Evolutionary conservation across 2,113 vertebrate species (phyloP).

Genomic region (Parus major): DNA sequence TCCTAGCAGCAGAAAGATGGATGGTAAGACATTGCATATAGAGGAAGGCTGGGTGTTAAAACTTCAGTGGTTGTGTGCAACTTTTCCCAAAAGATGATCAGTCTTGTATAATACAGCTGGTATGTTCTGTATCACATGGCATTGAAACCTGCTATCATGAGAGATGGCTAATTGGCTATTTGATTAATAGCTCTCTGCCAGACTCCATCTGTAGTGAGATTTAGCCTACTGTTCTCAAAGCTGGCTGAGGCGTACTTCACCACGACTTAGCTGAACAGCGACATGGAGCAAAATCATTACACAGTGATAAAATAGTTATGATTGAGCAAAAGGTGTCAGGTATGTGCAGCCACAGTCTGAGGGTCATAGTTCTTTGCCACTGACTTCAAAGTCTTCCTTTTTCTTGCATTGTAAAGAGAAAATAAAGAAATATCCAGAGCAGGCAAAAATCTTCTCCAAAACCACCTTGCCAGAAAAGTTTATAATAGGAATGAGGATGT

Average conservation of each 20-base stretch:
- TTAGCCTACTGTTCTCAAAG: conserved; percentile 36
- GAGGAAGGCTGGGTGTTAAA: neutral
- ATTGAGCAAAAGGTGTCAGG: neutral
- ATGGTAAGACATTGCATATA: neutral
- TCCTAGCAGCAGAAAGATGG: neutral
- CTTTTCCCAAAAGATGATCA: neutral
- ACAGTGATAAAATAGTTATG: neutral
- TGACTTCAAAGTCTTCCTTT: neutral
- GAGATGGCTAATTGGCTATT: conserved; percentile 29
- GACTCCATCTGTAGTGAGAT: conserved; percentile 35
- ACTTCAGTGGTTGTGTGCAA: neutral
- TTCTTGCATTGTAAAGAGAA: neutral
- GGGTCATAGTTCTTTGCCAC: neutral
- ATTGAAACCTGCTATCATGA: neutral
- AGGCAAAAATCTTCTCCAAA: neutral
- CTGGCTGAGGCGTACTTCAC: neutral
- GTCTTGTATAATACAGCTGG: neutral
- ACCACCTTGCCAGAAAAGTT: neutral
- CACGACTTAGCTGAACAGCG: neutral
- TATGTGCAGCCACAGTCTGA: neutral
- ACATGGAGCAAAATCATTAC: neutral
- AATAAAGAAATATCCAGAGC: neutral
- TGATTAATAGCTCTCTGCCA: conserved; percentile 46
- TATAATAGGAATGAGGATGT: neutral
- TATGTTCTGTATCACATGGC: neutral